Evolutionary conservation across 1,140 invertebrate genomes (phyloP), one percentile per base, ranked within the genome.

Genomic region (Elymnias hypermnestra): DNA sequence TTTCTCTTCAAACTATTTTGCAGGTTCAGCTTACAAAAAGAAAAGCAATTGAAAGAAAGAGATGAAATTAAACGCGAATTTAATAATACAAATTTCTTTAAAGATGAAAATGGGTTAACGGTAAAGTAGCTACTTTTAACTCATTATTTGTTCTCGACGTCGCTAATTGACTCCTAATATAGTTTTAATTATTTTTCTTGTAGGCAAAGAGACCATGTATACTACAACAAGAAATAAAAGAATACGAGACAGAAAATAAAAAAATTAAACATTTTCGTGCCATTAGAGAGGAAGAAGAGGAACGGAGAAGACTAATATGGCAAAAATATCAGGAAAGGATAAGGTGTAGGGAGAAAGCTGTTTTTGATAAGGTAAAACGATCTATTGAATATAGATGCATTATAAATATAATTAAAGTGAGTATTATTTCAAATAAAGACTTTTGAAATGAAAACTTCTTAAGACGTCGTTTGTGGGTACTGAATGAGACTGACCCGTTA

Each of bases 311-410:
- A 26, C 33, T 55, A 36, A 17, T 41, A 12, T 46, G 46, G 25
- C 41, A 19, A 6, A 51, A 59, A 17, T 22, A 56, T 23, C 45
- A 63, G 41, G 56, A 59, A 7, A 51, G 44, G 25, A 38, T 50
- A 15, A 55, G 54, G 29, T 52, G 12, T 31, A 53, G 53, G 44
- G 51, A 61, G n/a, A 50, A 51, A 28, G 15, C 23, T 9, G 31
- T 60, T 9, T 37, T 52, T 18, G 19, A 49, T 9, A 21, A 48
- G 38, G 61, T 64, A 39, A 21, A 4, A 21, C 19, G 3, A 21
- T 3, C 19, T 21, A 21, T 6, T 4, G 6, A 21, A 21, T n/a
- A n/a, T n/a, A n/a, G n/a, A n/a, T n/a, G n/a, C n/a, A n/a, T n/a
- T n/a, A n/a, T n/a, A n/a, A n/a, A n/a, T n/a, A n/a, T n/a, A n/a